phyloP scores from a whole-genome alignment of 1,140 invertebrate genomes.

The Leptestheria dahalacensis region DNA sequence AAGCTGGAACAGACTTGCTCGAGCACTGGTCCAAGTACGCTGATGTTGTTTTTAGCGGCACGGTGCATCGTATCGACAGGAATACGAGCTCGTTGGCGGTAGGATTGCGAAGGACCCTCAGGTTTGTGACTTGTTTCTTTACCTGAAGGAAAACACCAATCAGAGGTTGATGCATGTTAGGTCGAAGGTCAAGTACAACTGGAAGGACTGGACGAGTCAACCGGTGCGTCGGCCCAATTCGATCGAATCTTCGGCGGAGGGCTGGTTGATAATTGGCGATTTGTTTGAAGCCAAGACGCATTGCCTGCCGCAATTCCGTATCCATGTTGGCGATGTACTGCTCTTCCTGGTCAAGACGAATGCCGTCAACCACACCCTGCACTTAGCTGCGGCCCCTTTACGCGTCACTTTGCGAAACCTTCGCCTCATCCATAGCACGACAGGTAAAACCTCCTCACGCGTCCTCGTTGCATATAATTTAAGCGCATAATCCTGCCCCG shows the following conservation, averaged over 20 bases:
- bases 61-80: conserved; percentile 10
- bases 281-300: conserved; percentile 10
- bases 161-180: background rate
- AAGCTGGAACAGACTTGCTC: conserved; percentile 5
- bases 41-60: conserved; percentile 8
- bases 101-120: background rate
- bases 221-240: background rate
- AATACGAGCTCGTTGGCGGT: background rate
- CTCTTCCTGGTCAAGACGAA: conserved; percentile 13
- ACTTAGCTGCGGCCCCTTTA: conserved; percentile 14
- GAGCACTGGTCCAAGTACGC: conserved; percentile 9
- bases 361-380: conserved; percentile 1
- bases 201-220: background rate
- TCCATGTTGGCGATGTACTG: conserved; percentile 9
- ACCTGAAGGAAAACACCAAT: too few species aligned
- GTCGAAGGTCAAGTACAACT: background rate
- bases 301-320: conserved; percentile 13
- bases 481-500: too few species aligned
- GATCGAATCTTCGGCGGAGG: background rate
- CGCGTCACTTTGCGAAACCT: conserved; percentile 15
- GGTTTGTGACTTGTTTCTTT: background rate
- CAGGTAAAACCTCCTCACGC: background rate
- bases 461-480: background rate
- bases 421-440: conserved; percentile 10
- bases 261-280: background rate